phyloP scores from a whole-genome alignment of 2,888 invertebrate genomes.

The Dasysyrphus tricinctus region DNA sequence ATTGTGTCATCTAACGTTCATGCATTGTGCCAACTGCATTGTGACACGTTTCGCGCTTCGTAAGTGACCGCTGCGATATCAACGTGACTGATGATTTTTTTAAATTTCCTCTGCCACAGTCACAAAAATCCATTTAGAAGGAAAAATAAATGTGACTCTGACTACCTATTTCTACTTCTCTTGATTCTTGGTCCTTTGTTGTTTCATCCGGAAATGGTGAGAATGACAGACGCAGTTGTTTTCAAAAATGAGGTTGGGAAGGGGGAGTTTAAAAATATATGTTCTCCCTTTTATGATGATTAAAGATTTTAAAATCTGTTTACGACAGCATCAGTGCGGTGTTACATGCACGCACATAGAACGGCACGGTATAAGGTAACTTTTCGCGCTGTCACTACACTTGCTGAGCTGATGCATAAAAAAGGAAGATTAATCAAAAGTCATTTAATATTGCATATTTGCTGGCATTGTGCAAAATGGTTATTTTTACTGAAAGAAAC shows the following conservation, averaged over 20 bases:
- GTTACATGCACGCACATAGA: constrained; percentile 28
- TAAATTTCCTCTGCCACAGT: background rate
- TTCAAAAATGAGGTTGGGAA: background rate
- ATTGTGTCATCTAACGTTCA: constrained; percentile 19
- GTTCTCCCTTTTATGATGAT: constrained; percentile 66
- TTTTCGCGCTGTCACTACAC: constrained; percentile 24
- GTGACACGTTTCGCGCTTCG: constrained; percentile 1
- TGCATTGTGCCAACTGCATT: constrained; percentile 26
- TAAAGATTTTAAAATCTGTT: constrained; percentile 72
- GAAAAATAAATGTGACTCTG: constrained; percentile 30
- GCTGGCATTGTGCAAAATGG: constrained; percentile 50
- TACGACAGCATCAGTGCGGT: constrained; percentile 43
- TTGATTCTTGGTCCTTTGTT: background rate
- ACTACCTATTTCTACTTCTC: constrained; percentile 42
- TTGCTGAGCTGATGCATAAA: constrained; percentile 35
- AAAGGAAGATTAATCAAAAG: constrained; percentile 66
- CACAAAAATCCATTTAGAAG: constrained; percentile 22
- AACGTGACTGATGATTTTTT: constrained; percentile 30
- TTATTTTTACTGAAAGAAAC: constrained; percentile 26
- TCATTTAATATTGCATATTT: constrained; percentile 71
- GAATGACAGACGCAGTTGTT: constrained; percentile 6
- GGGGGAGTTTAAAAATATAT: constrained; percentile 11
- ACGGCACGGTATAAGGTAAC: constrained; percentile 7
- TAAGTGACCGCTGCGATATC: background rate
- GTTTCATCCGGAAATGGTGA: constrained; percentile 24